Percentiles rank a stretch among this genome's conserved stretches.
Evolutionary conservation across 2,888 invertebrate genomes (phyloP).

Genomic region (Oligia strigilis): DNA sequence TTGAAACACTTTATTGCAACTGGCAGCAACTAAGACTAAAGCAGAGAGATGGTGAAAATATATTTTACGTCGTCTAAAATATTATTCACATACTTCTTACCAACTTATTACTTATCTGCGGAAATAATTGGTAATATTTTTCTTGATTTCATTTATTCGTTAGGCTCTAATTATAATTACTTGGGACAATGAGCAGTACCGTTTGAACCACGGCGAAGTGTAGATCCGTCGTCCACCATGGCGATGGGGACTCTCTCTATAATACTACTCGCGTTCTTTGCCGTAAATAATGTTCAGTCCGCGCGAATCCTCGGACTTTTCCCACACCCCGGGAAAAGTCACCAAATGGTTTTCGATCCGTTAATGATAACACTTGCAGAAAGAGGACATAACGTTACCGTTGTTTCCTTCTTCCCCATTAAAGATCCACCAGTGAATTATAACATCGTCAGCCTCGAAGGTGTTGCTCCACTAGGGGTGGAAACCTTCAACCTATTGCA

Average conservation of each 20-base stretch:
- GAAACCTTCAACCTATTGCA: constrained; percentile 9
- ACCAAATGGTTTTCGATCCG: constrained; percentile 91
- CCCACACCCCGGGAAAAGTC: constrained; percentile 81
- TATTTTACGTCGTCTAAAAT: not conserved
- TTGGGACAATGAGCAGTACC: constrained; percentile 5
- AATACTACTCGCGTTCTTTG: constrained; percentile 8
- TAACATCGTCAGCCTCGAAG: constrained; percentile 69
- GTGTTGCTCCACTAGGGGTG: constrained; percentile 3
- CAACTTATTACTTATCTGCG: constrained; percentile 29
- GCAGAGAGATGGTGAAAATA: not conserved
- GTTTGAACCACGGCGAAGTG: constrained; percentile 1
- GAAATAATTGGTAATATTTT: constrained; percentile 21
- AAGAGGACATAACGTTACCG: constrained; percentile 91
- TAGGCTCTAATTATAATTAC: constrained; percentile 4
- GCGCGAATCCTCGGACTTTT: constrained; percentile 38
- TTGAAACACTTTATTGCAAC: not conserved
- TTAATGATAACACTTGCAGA: constrained; percentile 88
- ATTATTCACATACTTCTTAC: not conserved
- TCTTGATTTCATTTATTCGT: not conserved
- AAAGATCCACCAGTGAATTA: constrained; percentile 85
- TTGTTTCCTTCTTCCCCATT: constrained; percentile 90
- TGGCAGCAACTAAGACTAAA: not conserved
- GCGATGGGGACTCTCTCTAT: not conserved
- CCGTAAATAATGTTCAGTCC: not conserved
- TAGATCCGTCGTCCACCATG: no score